These are phyloP conservation scores for Sminthopsis crassicaudata DNA, from an alignment of 2,113 vertebrate species.

Conservation along the genomic window DNA sequence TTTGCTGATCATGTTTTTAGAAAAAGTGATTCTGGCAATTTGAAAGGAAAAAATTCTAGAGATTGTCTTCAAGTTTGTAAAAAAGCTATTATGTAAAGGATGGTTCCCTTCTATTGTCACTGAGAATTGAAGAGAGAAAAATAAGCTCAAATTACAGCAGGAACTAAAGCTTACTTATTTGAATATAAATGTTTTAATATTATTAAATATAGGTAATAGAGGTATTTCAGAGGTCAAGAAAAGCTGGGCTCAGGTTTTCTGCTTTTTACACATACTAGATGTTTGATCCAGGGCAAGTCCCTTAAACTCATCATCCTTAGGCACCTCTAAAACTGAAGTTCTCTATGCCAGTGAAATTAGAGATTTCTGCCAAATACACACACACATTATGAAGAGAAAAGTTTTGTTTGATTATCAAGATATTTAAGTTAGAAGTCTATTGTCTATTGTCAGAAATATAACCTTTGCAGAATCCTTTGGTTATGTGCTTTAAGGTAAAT, in stretches of 20 bases:
- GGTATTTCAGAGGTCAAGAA: background rate
- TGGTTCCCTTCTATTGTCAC: slow-evolving; percentile 12
- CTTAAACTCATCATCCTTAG: no score
- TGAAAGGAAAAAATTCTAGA: background rate
- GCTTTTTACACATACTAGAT: no score
- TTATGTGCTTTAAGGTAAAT: background rate
- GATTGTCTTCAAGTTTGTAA: slow-evolving; percentile 29
- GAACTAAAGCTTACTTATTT: slow-evolving; percentile 28
- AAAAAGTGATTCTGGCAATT: slow-evolving; percentile 27
- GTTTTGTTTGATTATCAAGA: no score
- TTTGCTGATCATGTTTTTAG: slow-evolving; percentile 15
- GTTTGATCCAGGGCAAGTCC: no score
- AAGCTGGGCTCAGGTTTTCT: no score
- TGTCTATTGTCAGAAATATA: background rate
- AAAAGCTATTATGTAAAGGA: slow-evolving; percentile 7
- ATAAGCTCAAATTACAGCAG: slow-evolving; percentile 36
- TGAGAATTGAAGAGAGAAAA: slow-evolving; percentile 11
- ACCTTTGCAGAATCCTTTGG: background rate
- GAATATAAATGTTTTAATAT: slow-evolving; percentile 44
- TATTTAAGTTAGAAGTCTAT: no score
- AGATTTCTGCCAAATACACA: no score
- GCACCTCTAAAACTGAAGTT: no score
- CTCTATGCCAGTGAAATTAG: no score
- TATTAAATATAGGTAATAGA: slow-evolving; percentile 3
- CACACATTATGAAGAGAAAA: no score